Base-by-base conservation (phyloP, 2,113 vertebrate genomes). In the Euleptes europaea region DNA sequence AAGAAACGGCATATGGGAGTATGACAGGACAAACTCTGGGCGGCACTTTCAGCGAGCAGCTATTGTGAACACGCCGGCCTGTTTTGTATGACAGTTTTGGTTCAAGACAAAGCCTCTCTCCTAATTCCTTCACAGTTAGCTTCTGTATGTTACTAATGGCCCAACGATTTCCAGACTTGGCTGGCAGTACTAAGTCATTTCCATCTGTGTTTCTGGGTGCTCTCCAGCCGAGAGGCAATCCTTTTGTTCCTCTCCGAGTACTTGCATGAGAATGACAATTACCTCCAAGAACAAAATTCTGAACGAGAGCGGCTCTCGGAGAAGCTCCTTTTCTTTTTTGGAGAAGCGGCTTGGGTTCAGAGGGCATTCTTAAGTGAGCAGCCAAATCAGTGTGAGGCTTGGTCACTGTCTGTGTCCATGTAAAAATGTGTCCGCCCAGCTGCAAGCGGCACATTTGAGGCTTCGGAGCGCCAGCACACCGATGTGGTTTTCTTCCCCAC, bases 351-450 rank as follows among this genome's bases (percentile, higher is more conserved):
- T 57, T 76, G 83, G 86, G 89, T 90, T 92, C 73, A 90, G 89
- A 88, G 88, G 79, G 19, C 85, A 47, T 57, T 80, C 88, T 87
- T 75, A 1, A 28, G 88, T 74, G 89, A 92, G 74, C 76, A 86
- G 89, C 92, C 92, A 85, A 92, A 91, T 77, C 91, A 88, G 88
- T 87, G 85, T 0, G 1, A 83, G 89, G 88, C 86, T 92, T 92
- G 91, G 5, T 5, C 35, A 3, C 82, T 47, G 84, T 17, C 13
- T 82, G 0, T 76, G 49, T 51, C 78, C 70, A 85, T 74, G 72
- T 66, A 42, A 80, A 14, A 86, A 42, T 73, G 1, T 51, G 10
- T 87, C 0, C 80, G 71, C 67, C 85, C 6, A 76, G 1, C 82
- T 49, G 75, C 86, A 84, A n/a, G 1, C 23, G 6, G 83, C 83